Conservation (phyloP, 2,113 vertebrate genomes). For the Narcine bancroftii region DNA sequence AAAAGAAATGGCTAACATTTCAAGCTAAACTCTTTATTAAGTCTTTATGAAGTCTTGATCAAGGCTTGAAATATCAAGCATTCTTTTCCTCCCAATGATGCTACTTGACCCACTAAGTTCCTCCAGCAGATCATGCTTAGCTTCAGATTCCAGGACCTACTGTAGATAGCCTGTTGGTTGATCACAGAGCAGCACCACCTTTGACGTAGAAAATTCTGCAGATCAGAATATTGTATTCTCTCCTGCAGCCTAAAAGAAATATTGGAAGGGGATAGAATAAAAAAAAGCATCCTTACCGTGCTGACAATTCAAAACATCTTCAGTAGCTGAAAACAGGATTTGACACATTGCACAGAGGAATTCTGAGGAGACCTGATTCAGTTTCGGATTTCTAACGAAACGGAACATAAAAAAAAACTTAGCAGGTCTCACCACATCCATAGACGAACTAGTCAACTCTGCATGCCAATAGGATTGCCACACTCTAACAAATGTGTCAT, state of each 20-base stretch:
- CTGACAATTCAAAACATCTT: conserved; percentile 46
- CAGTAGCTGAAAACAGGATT: conserved; percentile 61
- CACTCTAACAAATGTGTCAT: no score
- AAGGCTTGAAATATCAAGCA: no score
- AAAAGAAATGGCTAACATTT: no score
- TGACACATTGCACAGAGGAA: conserved; percentile 74
- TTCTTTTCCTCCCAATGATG: no score
- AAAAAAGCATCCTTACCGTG: conserved; percentile 56
- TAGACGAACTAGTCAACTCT: no score
- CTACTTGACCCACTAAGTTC: no score
- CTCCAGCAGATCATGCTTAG: no score
- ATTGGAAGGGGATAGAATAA: conserved; percentile 39
- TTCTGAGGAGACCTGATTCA: conserved; percentile 75
- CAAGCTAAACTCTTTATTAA: no score
- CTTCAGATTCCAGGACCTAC: no score
- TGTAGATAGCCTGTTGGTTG: not conserved
- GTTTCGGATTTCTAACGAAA: conserved; percentile 59
- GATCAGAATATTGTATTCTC: not conserved
- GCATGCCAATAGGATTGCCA: no score
- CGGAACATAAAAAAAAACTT: not conserved
- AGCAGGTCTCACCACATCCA: no score
- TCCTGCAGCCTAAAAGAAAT: conserved; percentile 45
- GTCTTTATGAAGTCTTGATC: no score
- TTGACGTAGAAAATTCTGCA: not conserved
- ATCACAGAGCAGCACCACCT: not conserved